phyloP scores from a whole-genome alignment of 53 echinoderm and acorn worm genomes.

The Crossaster papposus region DNA sequence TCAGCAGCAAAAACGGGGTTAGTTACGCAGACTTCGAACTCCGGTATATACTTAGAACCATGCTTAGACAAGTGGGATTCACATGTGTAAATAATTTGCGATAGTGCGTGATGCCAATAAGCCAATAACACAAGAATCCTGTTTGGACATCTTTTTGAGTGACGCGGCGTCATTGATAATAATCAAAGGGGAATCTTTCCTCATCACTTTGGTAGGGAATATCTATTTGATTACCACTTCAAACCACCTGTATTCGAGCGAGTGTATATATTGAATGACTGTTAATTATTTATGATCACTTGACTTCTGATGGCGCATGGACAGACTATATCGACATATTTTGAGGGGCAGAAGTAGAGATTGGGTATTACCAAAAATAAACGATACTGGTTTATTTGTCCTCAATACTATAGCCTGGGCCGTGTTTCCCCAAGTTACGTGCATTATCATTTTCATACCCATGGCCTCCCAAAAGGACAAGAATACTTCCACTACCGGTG shows the following conservation, averaged over 20 bases:
- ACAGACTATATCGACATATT: background rate
- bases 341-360: background rate
- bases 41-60: too few species aligned
- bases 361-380: too few species aligned
- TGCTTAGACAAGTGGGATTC: background rate
- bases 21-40: background rate
- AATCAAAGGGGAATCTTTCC: background rate
- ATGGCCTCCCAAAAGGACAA: too few species aligned
- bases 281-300: background rate
- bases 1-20: background rate
- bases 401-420: too few species aligned
- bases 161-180: background rate
- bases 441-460: too few species aligned
- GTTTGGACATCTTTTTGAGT: background rate
- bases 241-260: background rate
- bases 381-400: too few species aligned
- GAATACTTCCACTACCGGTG: too few species aligned
- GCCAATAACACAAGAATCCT: background rate
- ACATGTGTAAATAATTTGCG: background rate
- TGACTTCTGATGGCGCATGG: background rate
- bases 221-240: background rate
- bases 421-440: too few species aligned
- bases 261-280: background rate
- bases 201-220: background rate
- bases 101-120: background rate